Base-by-base conservation (phyloP, 1,140 invertebrate species). In the Leptinotarsa undecemlineata region DNA sequence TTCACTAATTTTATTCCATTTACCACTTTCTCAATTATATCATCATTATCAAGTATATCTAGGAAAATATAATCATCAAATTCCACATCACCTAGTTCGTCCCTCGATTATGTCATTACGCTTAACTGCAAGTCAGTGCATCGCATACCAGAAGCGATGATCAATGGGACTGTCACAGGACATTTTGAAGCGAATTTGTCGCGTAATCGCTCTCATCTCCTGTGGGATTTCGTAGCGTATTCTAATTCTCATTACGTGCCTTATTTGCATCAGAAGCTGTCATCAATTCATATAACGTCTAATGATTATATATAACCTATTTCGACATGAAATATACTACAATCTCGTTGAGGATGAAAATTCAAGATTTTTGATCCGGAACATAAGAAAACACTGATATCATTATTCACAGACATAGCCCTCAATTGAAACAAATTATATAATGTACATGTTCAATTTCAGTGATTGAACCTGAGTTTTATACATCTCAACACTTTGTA, bases 111-210 rank as follows among this genome's bases (percentile, higher is more conserved):
- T 57, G 17, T 57, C 51, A 57, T 57, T n/a, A n/a, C 4, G 51
- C 51, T 17, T 15, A 57, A 15, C 5, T 57, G 51, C 51, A 57
- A 57, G 33, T 15, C 66, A 47, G 13, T 42, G 66, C 23, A 68
- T 66, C 15, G 21, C 63, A 66, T 23, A 42, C 33, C 33, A 68
- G 47, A 68, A 47, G 23, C 20, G 21, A 64, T 77, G 79, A 80
- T 80, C 77, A 79, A 80, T 80, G 79, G 26, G 70, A 67, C 73
- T 77, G 79, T 79, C 79, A 74, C 71, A 23, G 15, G 51, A 76
- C 73, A 77, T 80, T 79, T 80, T 71, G 69, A 79, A 76, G 68
- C 68, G 77, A 79, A 80, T 80, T 80, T 80, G 77, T 79, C 78
- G 74, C 74, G 74, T 77, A 73, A 80, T 80, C 76, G 75, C 71